Evolutionary conservation across 1,140 invertebrate genomes (phyloP).

Genomic region (Drosophila takahashii): DNA sequence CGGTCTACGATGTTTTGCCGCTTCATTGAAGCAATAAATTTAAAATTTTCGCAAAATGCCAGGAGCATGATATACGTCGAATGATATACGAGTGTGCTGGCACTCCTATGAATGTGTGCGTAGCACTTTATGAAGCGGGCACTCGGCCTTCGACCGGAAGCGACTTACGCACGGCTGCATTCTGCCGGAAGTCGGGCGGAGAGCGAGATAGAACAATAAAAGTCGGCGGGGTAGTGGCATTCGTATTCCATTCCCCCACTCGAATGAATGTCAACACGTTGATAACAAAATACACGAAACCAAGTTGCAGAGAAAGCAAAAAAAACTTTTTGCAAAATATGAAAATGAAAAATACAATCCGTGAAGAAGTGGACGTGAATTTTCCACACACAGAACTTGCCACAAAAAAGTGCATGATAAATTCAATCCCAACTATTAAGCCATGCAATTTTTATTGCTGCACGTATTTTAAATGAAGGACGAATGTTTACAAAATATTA

Average conservation of each 20-base stretch:
- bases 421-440: slow-evolving; percentile 12
- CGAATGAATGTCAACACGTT: slow-evolving; percentile 77
- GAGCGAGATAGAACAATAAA: slow-evolving; percentile 11
- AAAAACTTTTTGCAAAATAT: slow-evolving; percentile 32
- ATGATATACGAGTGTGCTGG: slow-evolving; percentile 53
- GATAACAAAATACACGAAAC: slow-evolving; percentile 66
- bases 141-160: slow-evolving; percentile 63
- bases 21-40: slow-evolving; percentile 77
- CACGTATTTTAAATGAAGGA: background rate
- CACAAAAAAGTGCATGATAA: slow-evolving; percentile 37
- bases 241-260: background rate
- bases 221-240: background rate
- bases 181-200: slow-evolving; percentile 61
- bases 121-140: slow-evolving; percentile 36
- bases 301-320: slow-evolving; percentile 21
- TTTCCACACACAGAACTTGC: slow-evolving; percentile 5
- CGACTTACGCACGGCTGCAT: slow-evolving; percentile 75
- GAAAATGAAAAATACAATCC: slow-evolving; percentile 21
- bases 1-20: slow-evolving; percentile 35
- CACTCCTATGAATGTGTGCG: slow-evolving; percentile 16
- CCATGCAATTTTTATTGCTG: background rate
- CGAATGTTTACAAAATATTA: background rate
- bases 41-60: slow-evolving; percentile 58
- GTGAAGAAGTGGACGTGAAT: slow-evolving; percentile 2
- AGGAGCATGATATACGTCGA: slow-evolving; percentile 36